Evolutionary conservation across 1,140 invertebrate genomes (phyloP), one percentile per base, ranked within the genome.

Genomic region (Thaumatotibia leucotreta): DNA sequence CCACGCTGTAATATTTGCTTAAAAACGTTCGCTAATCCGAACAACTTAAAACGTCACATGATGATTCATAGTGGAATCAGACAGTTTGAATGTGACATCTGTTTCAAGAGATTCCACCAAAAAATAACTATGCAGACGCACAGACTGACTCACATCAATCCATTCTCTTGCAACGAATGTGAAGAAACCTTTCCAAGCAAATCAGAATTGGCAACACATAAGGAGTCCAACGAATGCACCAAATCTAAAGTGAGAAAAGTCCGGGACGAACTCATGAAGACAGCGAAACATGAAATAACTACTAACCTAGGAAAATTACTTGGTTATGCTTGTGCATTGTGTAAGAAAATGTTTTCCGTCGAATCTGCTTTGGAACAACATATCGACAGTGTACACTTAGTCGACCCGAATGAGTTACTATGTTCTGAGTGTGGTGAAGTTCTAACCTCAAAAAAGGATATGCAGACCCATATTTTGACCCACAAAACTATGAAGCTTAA

Each of bases 11-110:
- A 87, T 58, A 71, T 92, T 6, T 94, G 93, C 69, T 85, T 83
- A 0, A 92, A 93, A 69, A 92, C 92, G 17, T 94, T 94, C 80
- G 92, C 92, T 0, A 92, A 92, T 67, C 92, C 92, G 11, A 92
- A 92, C 66, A 93, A 93, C 67, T 78, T 94, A 35, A 92, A 92
- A 64, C 91, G 92, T 14, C 94, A 95, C 71, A 92, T 93, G 82
- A 91, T 93, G 84, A 92, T 93, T 24, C 94, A 94, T 70, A 91
- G 85, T 9, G 92, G 92, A 2, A 80, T 90, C 2, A 88, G 88
- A 70, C 91, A 90, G 5, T 95, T 94, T 82, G 83, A 88, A 66
- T 91, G 91, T 76, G 89, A 91, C 61, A 83, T 92, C 0, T 92
- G 91, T 65, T 77, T 79, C 11, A 91, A 91, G 45, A 75, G 83